These are phyloP conservation scores for Drosophila testacea DNA, from an alignment of 2,888 invertebrate genomes.

Conservation along the genomic window DNA sequence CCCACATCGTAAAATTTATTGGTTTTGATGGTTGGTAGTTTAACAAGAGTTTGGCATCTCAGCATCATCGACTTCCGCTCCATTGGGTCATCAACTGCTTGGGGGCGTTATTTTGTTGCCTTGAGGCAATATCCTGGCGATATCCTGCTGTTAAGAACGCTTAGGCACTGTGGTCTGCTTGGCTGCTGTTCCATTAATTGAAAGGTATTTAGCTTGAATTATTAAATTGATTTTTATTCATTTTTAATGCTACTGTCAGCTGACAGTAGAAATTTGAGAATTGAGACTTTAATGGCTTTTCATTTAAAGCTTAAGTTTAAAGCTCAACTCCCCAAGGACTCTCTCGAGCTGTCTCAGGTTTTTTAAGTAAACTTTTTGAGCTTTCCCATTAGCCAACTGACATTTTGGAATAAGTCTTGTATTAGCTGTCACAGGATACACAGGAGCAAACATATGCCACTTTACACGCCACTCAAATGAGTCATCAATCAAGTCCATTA, in stretches of 20 bases:
- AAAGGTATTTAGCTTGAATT: conserved; percentile 71
- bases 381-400: conserved; percentile 49
- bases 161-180: conserved; percentile 17
- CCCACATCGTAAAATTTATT: conserved; percentile 74
- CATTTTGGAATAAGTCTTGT: conserved; percentile 13
- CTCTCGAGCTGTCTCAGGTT: conserved; percentile 23
- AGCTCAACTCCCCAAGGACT: conserved; percentile 36
- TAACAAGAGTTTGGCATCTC: conserved; percentile 37
- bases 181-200: conserved; percentile 62
- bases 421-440: conserved; percentile 28
- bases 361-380: conserved; percentile 13
- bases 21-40: conserved; percentile 58
- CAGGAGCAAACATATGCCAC: conserved; percentile 48
- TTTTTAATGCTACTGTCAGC: conserved; percentile 53
- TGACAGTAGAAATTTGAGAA: conserved; percentile 25
- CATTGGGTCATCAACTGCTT: conserved; percentile 58
- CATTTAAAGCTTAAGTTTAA: conserved; percentile 62
- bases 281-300: conserved; percentile 60
- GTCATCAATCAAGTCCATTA: conserved; percentile 74
- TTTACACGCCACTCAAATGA: conserved; percentile 51
- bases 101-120: conserved; percentile 34
- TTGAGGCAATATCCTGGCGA: conserved; percentile 46
- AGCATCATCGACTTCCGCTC: conserved; percentile 67
- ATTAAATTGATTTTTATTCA: conserved; percentile 76
- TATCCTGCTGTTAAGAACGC: conserved; percentile 26